Evolutionary conservation across 2,888 invertebrate genomes (phyloP).

Genomic region (Argyra leucocephala): DNA sequence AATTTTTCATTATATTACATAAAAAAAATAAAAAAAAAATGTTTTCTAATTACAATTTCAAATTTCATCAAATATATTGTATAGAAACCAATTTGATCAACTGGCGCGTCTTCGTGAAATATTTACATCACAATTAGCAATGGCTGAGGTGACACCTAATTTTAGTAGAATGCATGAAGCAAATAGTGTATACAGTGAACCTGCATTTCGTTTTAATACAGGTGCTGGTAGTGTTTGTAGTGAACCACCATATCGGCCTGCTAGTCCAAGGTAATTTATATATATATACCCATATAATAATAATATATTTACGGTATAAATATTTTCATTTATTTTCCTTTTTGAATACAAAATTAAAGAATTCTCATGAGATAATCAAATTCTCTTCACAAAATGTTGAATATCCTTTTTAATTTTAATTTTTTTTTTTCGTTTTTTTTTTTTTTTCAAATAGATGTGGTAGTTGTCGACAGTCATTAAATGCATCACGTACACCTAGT

Average conservation of each 20-base stretch:
- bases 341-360: no score
- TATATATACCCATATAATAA: not conserved
- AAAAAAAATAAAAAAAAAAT: no score
- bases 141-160: conserved; percentile 60
- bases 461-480: conserved; percentile 31
- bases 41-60: not conserved
- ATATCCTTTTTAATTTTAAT: conserved; percentile 9
- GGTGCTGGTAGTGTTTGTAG: conserved; percentile 74
- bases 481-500: conserved; percentile 39
- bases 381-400: conserved; percentile 1
- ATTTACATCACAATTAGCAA: conserved; percentile 66
- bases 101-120: conserved; percentile 71
- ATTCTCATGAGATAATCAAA: no score
- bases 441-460: conserved; percentile 20
- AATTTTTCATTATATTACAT: not conserved
- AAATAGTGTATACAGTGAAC: conserved; percentile 44
- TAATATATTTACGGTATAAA: not conserved
- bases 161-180: conserved; percentile 47
- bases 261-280: conserved; percentile 41
- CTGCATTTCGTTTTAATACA: conserved; percentile 42
- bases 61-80: not conserved
- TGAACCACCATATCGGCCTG: conserved; percentile 64
- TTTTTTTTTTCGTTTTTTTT: not conserved
- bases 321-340: not conserved
- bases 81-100: conserved; percentile 60